phyloP scores from a whole-genome alignment of 1,140 invertebrate species.

The Hormaphis cornu region DNA sequence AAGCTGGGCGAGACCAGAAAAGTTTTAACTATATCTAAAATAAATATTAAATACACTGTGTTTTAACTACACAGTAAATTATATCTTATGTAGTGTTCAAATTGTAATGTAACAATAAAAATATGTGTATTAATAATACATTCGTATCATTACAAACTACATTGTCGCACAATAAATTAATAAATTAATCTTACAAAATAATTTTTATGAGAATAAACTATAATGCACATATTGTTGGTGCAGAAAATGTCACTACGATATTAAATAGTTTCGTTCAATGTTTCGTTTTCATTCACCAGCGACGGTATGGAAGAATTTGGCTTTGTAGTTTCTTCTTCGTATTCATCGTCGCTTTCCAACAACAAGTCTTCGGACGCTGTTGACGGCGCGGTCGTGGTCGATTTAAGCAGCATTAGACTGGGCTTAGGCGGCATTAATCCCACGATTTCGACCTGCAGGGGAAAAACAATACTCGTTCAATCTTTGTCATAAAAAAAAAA shows the following conservation, averaged over 20 bases:
- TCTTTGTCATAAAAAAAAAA: too few species aligned
- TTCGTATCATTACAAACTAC: too few species aligned
- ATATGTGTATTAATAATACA: too few species aligned
- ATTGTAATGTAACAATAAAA: too few species aligned
- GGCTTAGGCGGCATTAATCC: constrained; percentile 15
- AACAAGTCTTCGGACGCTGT: not conserved
- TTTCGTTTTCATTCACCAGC: not conserved
- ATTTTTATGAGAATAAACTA: not conserved
- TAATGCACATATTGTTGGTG: not conserved
- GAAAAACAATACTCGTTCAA: too few species aligned
- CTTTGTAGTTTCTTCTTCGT: constrained; percentile 25
- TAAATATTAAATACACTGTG: too few species aligned
- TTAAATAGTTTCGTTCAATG: constrained; percentile 20
- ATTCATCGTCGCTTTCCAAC: constrained; percentile 16
- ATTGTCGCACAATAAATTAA: not conserved
- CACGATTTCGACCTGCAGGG: constrained; percentile 3
- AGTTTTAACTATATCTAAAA: too few species aligned
- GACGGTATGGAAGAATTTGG: not conserved
- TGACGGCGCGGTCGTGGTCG: not conserved
- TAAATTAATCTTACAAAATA: not conserved
- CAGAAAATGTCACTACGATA: too few species aligned
- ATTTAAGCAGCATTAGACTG: not conserved
- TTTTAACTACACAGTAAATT: too few species aligned
- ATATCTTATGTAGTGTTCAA: too few species aligned
- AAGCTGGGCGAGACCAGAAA: too few species aligned